Percentiles rank a stretch among this genome's conserved stretches.
Conservation (phyloP, 2,113 vertebrate genomes). For the Hydrolagus affinis region DNA sequence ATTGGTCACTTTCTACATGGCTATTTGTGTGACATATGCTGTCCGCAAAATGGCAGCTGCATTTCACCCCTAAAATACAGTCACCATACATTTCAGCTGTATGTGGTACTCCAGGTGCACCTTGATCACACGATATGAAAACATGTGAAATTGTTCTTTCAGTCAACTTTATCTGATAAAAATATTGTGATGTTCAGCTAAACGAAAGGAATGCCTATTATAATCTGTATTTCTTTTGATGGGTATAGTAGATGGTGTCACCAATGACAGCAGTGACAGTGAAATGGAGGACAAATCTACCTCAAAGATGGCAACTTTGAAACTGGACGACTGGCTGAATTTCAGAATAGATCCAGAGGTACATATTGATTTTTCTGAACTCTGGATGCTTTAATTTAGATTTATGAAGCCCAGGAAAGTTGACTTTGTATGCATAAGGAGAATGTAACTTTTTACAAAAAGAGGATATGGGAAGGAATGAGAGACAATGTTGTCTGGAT, state of each 20-base stretch:
- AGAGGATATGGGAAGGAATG: too few species aligned
- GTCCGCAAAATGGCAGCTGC: too few species aligned
- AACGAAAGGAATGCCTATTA: neutral
- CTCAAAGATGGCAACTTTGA: conserved; percentile 58
- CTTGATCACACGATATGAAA: too few species aligned
- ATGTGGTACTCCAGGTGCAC: too few species aligned
- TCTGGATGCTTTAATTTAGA: conserved; percentile 36
- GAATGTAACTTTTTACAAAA: too few species aligned
- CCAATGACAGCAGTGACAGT: conserved; percentile 76
- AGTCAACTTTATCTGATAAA: neutral
- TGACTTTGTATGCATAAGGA: too few species aligned
- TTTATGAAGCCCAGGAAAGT: conserved; percentile 35
- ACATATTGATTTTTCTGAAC: conserved; percentile 17
- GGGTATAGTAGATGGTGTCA: conserved; percentile 43
- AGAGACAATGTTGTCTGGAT: too few species aligned
- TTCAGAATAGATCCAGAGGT: conserved; percentile 78
- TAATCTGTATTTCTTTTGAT: neutral
- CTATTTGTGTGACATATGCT: too few species aligned
- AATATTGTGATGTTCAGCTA: too few species aligned
- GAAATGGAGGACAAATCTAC: conserved; percentile 63
- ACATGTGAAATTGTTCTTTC: neutral
- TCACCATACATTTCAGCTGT: too few species aligned
- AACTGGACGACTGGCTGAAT: conserved; percentile 79
- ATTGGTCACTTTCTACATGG: too few species aligned
- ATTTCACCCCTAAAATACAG: too few species aligned